Base-by-base conservation (phyloP, 2,113 vertebrate species). In the Orthonyx spaldingii region DNA sequence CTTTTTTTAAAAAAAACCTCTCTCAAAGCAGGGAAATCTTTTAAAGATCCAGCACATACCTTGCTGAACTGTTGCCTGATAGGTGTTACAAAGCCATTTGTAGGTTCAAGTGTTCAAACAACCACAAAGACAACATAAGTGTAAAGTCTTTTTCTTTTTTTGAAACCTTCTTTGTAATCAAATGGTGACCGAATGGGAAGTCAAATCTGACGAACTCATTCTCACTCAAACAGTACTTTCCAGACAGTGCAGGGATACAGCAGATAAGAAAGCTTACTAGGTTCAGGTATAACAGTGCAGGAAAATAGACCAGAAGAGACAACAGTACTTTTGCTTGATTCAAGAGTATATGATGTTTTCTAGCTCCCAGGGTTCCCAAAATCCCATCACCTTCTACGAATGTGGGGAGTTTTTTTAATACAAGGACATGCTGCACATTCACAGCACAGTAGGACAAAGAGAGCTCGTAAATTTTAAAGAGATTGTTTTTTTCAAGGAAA, bases 21-120 rank as follows among this genome's bases (percentile, higher is more conserved):
- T 60, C 52, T 84, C 49, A 87, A 84, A 94, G 64, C 28, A 68
- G 56, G 30, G 20, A 93, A 85, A 81, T 72, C n/a, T 84, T 82
- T 96, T 92, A 95, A 90, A 97, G 83, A 82, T 39, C 85, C 82
- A 91, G 74, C 61, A 64, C 35, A 90, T 39, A 71, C 52, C 60
- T 86, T 56, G 39, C 53, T 46, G 41, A 81, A 60, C 9, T 9
- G 50, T 23, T 56, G 16, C 23, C 47, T 91, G 59, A 76, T 32
- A 50, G 39, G 28, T 64, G 20, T 44, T 79, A 70, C 47, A 83
- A 80, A 88, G 66, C 13, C 23, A 35, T 63, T 80, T 59, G 61
- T 72, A 79, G 23, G 71, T 53, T 65, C 37, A 69, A 50, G 23
- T 10, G 8, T 61, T 83, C 39, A 16, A 79, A 80, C 5, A 83